Evolutionary conservation across 2,113 vertebrate genomes (phyloP), one percentile per base, ranked within the genome.

Genomic region (Athene noctua): DNA sequence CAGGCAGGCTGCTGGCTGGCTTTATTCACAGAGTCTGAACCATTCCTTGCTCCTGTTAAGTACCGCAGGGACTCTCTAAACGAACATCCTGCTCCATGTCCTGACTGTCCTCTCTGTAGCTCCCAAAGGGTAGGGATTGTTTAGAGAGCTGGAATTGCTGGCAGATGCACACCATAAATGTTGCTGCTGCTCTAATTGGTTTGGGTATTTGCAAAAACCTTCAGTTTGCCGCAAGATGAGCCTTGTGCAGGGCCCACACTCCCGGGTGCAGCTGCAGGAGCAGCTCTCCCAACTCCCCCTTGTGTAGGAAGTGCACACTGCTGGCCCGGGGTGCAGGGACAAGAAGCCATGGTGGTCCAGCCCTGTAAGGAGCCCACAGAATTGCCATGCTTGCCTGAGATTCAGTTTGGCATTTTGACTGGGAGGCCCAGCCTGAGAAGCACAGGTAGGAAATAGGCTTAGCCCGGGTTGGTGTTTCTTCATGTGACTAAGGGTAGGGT

Each of bases 281-380:
- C 85, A 77, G 91, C 80, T 94, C 83, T 92, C 38, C 29, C 55
- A 71, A 38, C 89, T 90, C 75, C 91, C 80, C 25, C 82, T 92
- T 42, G 77, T 74, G 80, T 92, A 63, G 80, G 49, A 81, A 51
- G 65, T 8, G 42, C 38, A 74, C 42, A 15, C 40, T 80, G 87
- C 92, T 87, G 59, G 32, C 55, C 40, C 1, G 3, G 84, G 38
- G 25, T 47, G 42, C 72, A 47, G 65, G 61, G 46, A 27, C 12
- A 8, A 44, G 77, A n/a, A 84, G 22, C 26, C 5, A 0, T 2
- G 5, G 29, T 83, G 44, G 44, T 46, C 59, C 44, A 46, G 62
- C 52, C 47, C 57, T 2, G 0, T 26, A 26, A 74, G 22, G 18
- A 87, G 66, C 57, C 46, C 75, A 16, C 47, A 52, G 36, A 38